Base-by-base conservation (phyloP, 2,113 vertebrate species). In the Scomber colias region DNA sequence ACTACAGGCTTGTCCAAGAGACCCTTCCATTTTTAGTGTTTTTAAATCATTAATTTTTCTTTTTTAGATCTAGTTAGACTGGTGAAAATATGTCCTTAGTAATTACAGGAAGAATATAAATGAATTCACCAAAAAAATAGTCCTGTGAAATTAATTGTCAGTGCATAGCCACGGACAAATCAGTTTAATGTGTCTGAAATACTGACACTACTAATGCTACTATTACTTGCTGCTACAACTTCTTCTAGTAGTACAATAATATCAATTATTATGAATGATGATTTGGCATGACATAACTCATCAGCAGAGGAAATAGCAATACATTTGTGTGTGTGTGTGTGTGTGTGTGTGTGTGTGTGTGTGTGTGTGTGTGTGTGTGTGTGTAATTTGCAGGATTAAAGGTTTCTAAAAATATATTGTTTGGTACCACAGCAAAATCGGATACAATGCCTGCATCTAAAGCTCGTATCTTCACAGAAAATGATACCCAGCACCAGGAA, bases 381-480 rank as follows among this genome's bases (percentile, higher is more conserved):
- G 24, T 27, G 50, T 24, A 15, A 67, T 77, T 46, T 75, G 48
- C 87, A 56, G 31, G 57, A 21, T 14, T 55, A 57, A 48, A 45
- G 2, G 15, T 53, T 62, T 81, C 73, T 79, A 74, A 68, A 83
- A 69, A 74, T 49, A 65, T 8, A 71, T n/a, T 9, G 1, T 19
- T 60, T 13, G 46, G 46, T 61, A 60, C 51, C 7, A 21, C 2
- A 11, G 68, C 31, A 61, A 73, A 80, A 80, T 73, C 40, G 19
- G 76, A 84, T 80, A 75, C 63, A 79, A 72, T 46, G 24, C 40
- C 65, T 56, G 48, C 44, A 48, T 53, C 77, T 70, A 56, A 82
- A 72, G 67, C 60, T 54, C 81, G 45, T 48, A 74, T 61, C 55
- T 84, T 82, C 57, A 79, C 30, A 83, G 86, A 83, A 89, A 86